Conservation (phyloP, 2,113 vertebrate genomes). For the Datnioides undecimradiatus region DNA sequence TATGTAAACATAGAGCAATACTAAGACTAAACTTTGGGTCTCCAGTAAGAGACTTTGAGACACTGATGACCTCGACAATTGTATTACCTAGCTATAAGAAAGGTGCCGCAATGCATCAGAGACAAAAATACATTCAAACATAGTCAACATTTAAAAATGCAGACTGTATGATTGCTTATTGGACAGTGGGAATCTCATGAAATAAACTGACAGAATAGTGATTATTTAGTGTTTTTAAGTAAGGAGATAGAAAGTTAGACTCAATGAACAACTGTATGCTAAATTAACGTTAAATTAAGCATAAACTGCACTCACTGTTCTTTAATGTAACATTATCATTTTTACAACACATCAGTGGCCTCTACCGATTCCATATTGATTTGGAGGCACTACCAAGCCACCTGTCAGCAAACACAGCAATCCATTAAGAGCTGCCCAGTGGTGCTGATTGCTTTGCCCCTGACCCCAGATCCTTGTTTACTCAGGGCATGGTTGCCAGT, state of each 20-base stretch:
- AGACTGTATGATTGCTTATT: neutral
- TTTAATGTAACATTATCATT: neutral
- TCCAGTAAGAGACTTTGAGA: no score
- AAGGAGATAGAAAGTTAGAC: no score
- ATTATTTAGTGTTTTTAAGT: neutral
- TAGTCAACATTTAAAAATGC: neutral
- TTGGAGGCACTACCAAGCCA: slow-evolving; percentile 61
- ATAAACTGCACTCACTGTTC: neutral
- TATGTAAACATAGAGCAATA: no score
- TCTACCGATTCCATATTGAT: slow-evolving; percentile 43
- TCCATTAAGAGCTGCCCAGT: slow-evolving; percentile 73
- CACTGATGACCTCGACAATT: no score
- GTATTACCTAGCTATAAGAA: no score
- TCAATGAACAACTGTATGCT: neutral
- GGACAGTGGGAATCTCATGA: neutral
- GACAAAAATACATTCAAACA: neutral
- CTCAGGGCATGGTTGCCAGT: slow-evolving; percentile 78
- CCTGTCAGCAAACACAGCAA: slow-evolving; percentile 79
- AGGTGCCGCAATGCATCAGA: no score
- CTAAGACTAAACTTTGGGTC: no score
- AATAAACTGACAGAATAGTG: neutral
- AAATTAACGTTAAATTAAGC: neutral
- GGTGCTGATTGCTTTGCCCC: slow-evolving; percentile 83
- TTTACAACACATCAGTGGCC: slow-evolving; percentile 15
- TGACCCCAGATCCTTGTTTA: slow-evolving; percentile 81